Conservation (phyloP, 1,140 invertebrate species). For the Anadara kagoshimensis region DNA sequence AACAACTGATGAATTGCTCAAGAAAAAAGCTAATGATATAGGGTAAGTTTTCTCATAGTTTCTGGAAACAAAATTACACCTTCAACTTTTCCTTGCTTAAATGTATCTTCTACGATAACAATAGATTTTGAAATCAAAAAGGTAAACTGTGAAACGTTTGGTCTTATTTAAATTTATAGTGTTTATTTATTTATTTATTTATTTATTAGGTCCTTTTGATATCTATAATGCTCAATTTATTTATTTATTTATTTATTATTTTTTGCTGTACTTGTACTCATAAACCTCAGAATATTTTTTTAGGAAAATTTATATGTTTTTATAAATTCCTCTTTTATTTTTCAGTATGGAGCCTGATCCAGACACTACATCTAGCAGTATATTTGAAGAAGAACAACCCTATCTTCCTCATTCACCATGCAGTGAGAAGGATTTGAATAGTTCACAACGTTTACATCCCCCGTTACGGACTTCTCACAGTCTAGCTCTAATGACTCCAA, state of each 20-base stretch:
- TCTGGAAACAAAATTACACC: not conserved
- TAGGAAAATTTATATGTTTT: no score
- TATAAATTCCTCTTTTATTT: no score
- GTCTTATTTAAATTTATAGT: no score
- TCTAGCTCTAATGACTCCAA: conserved; percentile 46
- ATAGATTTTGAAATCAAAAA: no score
- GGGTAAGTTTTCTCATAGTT: conserved; percentile 59
- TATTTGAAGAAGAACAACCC: conserved; percentile 54
- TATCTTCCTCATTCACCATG: conserved; percentile 56
- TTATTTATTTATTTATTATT: no score
- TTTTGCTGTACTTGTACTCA: no score
- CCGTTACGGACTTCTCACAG: conserved; percentile 48
- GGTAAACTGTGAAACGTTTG: no score
- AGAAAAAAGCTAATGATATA: conserved; percentile 74
- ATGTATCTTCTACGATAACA: not conserved
- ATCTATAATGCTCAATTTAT: no score
- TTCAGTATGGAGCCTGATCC: conserved; percentile 64
- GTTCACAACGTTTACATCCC: conserved; percentile 27
- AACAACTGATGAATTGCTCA: conserved; percentile 82
- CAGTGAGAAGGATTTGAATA: conserved; percentile 48
- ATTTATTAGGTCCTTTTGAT: no score
- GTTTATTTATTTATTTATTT: no score
- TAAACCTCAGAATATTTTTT: no score
- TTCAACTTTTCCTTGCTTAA: not conserved
- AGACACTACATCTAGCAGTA: conserved; percentile 61